phyloP scores from a whole-genome alignment of 2,797 vertebrate species.

The Sylvia borin region DNA sequence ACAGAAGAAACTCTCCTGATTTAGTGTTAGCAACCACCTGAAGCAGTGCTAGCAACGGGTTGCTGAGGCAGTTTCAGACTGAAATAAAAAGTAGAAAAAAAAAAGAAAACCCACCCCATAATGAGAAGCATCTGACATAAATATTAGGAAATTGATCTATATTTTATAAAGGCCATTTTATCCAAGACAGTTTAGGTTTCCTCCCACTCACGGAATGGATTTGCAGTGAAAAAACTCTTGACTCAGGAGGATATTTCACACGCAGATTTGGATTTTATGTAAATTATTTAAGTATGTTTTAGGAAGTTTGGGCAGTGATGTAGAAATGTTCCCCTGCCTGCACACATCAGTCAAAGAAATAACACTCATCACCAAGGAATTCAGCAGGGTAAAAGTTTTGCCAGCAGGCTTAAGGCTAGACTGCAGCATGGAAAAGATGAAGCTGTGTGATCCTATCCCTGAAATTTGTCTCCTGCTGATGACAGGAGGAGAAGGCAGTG shows the following conservation, averaged over 20 bases:
- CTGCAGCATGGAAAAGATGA: not conserved
- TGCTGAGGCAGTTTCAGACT: not conserved
- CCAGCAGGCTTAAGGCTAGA: not conserved
- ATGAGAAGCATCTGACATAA: slow-evolving; percentile 5
- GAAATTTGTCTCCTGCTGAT: not conserved
- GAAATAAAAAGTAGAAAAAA: not conserved
- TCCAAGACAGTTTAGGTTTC: slow-evolving; percentile 37
- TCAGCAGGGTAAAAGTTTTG: not conserved
- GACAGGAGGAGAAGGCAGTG: not conserved
- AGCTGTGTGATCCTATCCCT: not conserved
- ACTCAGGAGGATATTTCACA: slow-evolving; percentile 45
- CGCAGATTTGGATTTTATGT: slow-evolving; percentile 49
- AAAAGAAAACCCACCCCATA: not conserved
- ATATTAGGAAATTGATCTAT: slow-evolving; percentile 33
- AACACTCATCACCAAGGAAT: not conserved
- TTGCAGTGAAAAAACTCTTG: slow-evolving; percentile 18
- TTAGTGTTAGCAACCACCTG: not conserved
- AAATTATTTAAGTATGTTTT: slow-evolving; percentile 49
- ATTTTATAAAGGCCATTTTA: slow-evolving; percentile 38
- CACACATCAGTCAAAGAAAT: not conserved
- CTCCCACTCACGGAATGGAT: slow-evolving; percentile 24
- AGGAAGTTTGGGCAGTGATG: slow-evolving; percentile 22
- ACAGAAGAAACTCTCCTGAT: not conserved
- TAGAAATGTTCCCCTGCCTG: slow-evolving; percentile 17
- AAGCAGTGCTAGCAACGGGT: not conserved